Conservation (phyloP, 2,113 vertebrate species). For the Cephalophus harveyi region DNA sequence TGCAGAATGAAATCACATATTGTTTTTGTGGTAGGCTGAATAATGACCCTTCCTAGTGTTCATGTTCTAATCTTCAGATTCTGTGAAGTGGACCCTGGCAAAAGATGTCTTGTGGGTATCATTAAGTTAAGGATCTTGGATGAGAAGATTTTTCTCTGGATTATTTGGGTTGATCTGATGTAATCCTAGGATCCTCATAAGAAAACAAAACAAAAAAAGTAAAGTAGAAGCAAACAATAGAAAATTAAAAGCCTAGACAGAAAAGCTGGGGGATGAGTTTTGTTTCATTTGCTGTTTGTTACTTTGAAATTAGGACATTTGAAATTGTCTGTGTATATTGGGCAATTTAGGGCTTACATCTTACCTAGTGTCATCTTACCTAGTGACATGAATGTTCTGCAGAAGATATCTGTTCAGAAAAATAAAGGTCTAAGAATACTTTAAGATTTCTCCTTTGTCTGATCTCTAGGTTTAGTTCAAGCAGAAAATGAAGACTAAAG, state of each 20-base stretch:
- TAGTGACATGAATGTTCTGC: background rate
- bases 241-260: background rate
- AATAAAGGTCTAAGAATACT: background rate
- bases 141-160: background rate
- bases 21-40: background rate
- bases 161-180: background rate
- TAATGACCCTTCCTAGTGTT: background rate
- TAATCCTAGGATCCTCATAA: background rate
- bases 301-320: background rate
- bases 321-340: background rate
- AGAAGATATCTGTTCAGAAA: background rate
- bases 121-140: background rate
- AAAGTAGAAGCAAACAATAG: background rate
- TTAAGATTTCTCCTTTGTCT: background rate
- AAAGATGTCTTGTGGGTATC: background rate
- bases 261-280: background rate
- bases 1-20: background rate
- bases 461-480: background rate
- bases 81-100: background rate
- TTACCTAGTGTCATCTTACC: background rate
- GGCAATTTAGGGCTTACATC: background rate
- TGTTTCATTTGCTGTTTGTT: background rate
- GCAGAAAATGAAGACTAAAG: background rate
- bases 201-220: background rate
- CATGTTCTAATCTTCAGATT: background rate